Conservation (phyloP, 2,888 invertebrate genomes). For the Magallana nippona region DNA sequence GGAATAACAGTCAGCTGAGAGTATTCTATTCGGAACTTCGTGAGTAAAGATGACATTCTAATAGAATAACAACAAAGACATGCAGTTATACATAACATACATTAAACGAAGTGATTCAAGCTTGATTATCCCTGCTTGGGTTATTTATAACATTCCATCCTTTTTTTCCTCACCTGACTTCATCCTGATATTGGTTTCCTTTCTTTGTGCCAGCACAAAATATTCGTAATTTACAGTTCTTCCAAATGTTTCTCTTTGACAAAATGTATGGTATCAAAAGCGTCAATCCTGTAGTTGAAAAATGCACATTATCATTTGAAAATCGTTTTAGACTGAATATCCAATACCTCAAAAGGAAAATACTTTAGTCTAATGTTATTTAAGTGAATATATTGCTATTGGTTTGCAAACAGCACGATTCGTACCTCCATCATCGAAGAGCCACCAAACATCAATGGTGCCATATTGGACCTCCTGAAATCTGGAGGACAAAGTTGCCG, state of each 20-base stretch:
- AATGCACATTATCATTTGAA: too few relatives aligned
- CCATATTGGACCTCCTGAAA: slow-evolving; percentile 57
- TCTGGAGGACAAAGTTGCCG: slow-evolving; percentile 18
- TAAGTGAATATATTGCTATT: neutral
- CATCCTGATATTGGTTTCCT: slow-evolving; percentile 93
- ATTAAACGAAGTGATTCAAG: too few relatives aligned
- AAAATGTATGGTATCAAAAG: slow-evolving; percentile 92
- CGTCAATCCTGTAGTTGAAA: slow-evolving; percentile 84
- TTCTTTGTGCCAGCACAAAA: slow-evolving; percentile 86
- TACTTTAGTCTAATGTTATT: too few relatives aligned
- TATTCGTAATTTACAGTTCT: slow-evolving; percentile 80
- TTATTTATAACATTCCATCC: neutral
- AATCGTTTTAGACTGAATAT: too few relatives aligned
- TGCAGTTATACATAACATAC: too few relatives aligned
- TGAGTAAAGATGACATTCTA: slow-evolving; percentile 96
- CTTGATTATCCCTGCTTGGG: too few relatives aligned
- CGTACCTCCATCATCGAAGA: slow-evolving; percentile 53
- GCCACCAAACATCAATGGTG: slow-evolving; percentile 53
- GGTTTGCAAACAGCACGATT: neutral
- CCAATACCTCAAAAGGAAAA: too few relatives aligned
- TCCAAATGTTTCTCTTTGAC: slow-evolving; percentile 88
- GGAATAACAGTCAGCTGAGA: slow-evolving; percentile 95
- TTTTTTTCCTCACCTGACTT: slow-evolving; percentile 85
- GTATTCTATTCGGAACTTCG: slow-evolving; percentile 98
- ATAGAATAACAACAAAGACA: too few relatives aligned